Conservation (phyloP, 1,140 invertebrate species). For the Hetaerina americana region DNA sequence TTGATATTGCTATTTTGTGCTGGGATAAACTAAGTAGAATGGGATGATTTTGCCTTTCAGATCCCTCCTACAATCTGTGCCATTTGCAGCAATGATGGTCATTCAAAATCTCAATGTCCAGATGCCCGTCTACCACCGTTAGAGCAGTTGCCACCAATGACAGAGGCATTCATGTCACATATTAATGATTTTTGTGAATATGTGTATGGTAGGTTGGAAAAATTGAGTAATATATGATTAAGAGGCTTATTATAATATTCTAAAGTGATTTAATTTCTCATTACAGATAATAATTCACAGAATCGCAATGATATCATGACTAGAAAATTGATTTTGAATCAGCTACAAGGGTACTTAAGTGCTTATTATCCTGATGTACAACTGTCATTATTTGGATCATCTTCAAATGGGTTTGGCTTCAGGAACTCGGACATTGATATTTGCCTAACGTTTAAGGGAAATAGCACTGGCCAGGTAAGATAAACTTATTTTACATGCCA, state of each 20-base stretch:
- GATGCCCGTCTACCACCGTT: slow-evolving; percentile 35
- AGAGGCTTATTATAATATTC: background rate
- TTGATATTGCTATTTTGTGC: no score
- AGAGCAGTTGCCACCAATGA: slow-evolving; percentile 25
- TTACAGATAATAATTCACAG: slow-evolving; percentile 26
- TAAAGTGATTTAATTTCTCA: background rate
- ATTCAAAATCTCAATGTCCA: slow-evolving; percentile 36
- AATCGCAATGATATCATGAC: slow-evolving; percentile 23
- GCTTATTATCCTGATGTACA: slow-evolving; percentile 26
- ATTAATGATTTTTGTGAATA: slow-evolving; percentile 18
- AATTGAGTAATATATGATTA: slow-evolving; percentile 9
- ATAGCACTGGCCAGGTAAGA: slow-evolving; percentile 19
- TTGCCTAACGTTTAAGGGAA: slow-evolving; percentile 38
- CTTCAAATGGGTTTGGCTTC: slow-evolving; percentile 48
- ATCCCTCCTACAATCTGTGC: slow-evolving; percentile 33
- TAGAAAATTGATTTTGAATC: slow-evolving; percentile 25
- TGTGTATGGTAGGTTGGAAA: background rate
- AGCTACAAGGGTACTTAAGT: slow-evolving; percentile 28
- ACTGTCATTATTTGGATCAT: slow-evolving; percentile 44
- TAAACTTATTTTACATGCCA: slow-evolving; percentile 1
- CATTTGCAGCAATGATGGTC: slow-evolving; percentile 38
- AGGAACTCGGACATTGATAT: slow-evolving; percentile 45
- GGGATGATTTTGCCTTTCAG: no score
- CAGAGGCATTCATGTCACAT: slow-evolving; percentile 16
- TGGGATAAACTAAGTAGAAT: no score